Percentiles rank a stretch among this genome's conserved stretches.
phyloP scores from a whole-genome alignment of 2,797 vertebrate species.

The Ctenopoma kingsleyae region DNA sequence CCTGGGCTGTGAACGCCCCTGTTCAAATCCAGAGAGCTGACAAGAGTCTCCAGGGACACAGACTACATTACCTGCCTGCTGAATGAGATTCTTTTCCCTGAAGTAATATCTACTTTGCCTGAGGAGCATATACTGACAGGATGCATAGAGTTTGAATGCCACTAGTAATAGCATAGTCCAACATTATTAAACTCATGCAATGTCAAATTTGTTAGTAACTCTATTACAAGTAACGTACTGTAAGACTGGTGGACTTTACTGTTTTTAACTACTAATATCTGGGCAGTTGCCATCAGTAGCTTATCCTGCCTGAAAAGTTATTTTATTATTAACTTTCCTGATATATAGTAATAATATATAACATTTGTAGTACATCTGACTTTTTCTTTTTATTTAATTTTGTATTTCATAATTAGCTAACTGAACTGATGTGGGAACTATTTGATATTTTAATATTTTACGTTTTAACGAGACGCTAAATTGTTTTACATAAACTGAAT shows the following conservation, averaged over 20 bases:
- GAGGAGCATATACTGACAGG: conserved; percentile 54
- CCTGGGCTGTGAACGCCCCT: conserved; percentile 54
- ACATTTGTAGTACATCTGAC: background rate
- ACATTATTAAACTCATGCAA: conserved; percentile 59
- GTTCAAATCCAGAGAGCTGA: conserved; percentile 58
- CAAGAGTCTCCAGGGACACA: conserved; percentile 63
- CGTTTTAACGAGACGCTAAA: too few species aligned
- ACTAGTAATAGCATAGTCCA: conserved; percentile 65
- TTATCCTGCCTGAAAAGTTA: conserved; percentile 8
- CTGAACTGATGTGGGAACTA: background rate
- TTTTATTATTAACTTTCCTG: conserved; percentile 6
- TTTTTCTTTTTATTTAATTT: background rate
- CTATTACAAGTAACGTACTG: conserved; percentile 24
- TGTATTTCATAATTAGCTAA: background rate
- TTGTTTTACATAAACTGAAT: background rate
- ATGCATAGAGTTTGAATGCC: conserved; percentile 63
- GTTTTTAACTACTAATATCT: conserved; percentile 43
- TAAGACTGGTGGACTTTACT: conserved; percentile 39
- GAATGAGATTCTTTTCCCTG: conserved; percentile 62
- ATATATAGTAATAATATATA: too few species aligned
- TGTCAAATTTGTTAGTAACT: conserved; percentile 66
- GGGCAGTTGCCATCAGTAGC: conserved; percentile 9
- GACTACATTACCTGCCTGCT: conserved; percentile 58
- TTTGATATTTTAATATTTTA: too few species aligned
- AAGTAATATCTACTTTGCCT: conserved; percentile 73